Base-by-base conservation (phyloP, 1,140 invertebrate species). In the Meloidogyne exigua region DNA sequence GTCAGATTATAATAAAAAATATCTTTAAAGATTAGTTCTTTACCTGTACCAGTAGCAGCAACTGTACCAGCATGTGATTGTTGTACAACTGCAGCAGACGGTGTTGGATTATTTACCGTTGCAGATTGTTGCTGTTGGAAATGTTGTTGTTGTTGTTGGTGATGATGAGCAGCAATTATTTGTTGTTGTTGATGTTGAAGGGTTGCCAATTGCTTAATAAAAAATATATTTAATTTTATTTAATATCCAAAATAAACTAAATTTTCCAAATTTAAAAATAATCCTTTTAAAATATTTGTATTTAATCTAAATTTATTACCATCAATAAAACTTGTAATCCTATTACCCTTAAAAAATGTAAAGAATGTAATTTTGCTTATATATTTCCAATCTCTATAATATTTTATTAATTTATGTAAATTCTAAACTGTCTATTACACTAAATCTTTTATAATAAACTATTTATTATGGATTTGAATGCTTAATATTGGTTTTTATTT, bases 171-270 rank as follows among this genome's bases (percentile, higher is more conserved):
- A 26, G 74, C 74, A 12, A 73, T 15, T 26, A 73, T 21, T 77
- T 77, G 49, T 5, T 57, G 76, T 57, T 77, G 76, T 49, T 77
- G 76, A 57, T 77, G 75, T 76, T 76, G 76, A 23, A 66, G 62
- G 0, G 9, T 49, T 49, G 76, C 75, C 9, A 73, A 64, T n/a
- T 75, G 74, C 74, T 74, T 7, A 2, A 74, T n/a, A 42, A 70
- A 70, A 25, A n/a, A n/a, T 70, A 15, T 25, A 32, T 12, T 39
- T 23, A 39, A 69, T 69, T 69, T 68, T 36, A 42, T 21, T 26
- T 32, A 42, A 70, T 28, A 18, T 15, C 13, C 36, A 44, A 39
- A 32, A 32, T 32, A 32, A 32, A 32, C 7, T 13, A 21, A 28
- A 25, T 18, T 44, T 15, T 5, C 18, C 7, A 39, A 62, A 44